Base-by-base conservation (phyloP, 2,113 vertebrate genomes). In the Laterallus jamaicensis region DNA sequence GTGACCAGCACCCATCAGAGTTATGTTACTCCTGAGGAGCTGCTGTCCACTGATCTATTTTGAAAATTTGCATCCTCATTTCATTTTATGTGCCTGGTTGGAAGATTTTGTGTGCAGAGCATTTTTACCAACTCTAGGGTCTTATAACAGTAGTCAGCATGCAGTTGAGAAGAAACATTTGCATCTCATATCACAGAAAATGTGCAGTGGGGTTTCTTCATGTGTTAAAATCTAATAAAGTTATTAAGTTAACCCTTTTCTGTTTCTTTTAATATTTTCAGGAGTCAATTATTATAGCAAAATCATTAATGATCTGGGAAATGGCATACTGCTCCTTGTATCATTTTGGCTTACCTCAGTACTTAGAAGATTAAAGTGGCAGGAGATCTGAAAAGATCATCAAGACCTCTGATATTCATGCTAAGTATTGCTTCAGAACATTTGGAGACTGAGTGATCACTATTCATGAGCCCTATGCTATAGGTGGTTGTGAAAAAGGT, bases 391-490 rank as follows among this genome's bases (percentile, higher is more conserved):
- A 96, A 18, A 85, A 83, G 9, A 97, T 98, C 18, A 93, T 89
- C 20, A 75, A 97, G 31, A 25, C 73, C 32, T 99, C 99, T 64
- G 90, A 99, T 76, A 95, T 76, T 73, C 98, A 98, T 20, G 98
- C 98, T 50, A 95, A 64, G 60, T 98, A 98, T 96, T 99, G 98
- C 80, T 99, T 99, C 97, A 92, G 95, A 77, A 98, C 94, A 3
- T 99, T 98, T 84, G 98, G 98, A 28, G 97, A 98, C 92, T 80
- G 97, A 15, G 97, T 98, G 62, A 95, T 99, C 90, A 98, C 98
- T 15, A 92, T 99, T 85, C 99, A 99, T 56, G 98, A 98, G 74
- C 98, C 98, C 4, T 96, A 98, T 24, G 97, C 98, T 87, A 76
- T 97, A 66, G 13, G 96, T 44, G 96, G 95, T 13, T 97, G 98